Base-by-base conservation (phyloP, 2,797 vertebrate species). In the Centroberyx gerrardi region DNA sequence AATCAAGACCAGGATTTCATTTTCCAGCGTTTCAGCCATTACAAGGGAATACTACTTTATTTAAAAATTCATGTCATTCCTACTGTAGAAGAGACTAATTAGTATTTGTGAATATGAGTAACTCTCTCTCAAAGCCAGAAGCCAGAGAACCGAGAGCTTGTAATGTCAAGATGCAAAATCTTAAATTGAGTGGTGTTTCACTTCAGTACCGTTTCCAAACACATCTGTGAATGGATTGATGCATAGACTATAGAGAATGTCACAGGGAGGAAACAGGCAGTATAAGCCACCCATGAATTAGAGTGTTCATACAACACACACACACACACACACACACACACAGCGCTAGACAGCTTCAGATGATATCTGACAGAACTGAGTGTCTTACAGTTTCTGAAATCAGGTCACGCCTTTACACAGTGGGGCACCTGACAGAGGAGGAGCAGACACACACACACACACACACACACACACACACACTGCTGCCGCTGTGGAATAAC, bases 371-470 rank as follows among this genome's bases (percentile, higher is more conserved):
- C 71, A 70, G 64, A 13, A 40, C 22, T 64, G 51, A 53, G 68
- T 76, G 74, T 36, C 72, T 78, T 80, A 75, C 72, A 74, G 46
- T 86, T 78, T 68, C 27, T 63, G 58, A 86, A 83, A 90, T 82
- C 76, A 81, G 83, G 74, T 83, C 77, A 72, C 68, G 66, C 54
- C 48, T 76, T 46, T 29, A 18, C 68, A 69, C 65, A 67, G 52
- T 9, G 5, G 42, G 72, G 7, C 52, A 62, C 48, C 53, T 68
- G 60, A 62, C 22, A 79, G 63, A 48, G n/a, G 55, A 74, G 42
- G 44, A 53, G 71, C 71, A 58, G 10, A 68, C 28, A 60, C 53
- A 67, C 38, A 52, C 8, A 10, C 8, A 22, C 31, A 58, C 40
- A 56, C n/a, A 42, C 29, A 13, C 40, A 53, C 44, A 61, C 61